These are phyloP conservation scores for Eubasilissa splendida DNA, from an alignment of 2,888 invertebrate species.

Conservation along the genomic window DNA sequence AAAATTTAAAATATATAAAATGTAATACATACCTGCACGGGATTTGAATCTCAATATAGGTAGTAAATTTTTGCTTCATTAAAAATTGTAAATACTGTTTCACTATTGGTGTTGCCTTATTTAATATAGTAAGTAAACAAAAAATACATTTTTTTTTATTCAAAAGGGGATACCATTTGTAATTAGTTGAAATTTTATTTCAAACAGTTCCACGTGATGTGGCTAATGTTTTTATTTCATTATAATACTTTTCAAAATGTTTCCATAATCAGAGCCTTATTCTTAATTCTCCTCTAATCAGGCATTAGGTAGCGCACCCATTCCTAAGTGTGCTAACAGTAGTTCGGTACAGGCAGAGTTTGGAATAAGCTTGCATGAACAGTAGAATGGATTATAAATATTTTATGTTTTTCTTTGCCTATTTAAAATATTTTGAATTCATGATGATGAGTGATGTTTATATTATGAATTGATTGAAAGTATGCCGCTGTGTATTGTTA, in stretches of 20 bases:
- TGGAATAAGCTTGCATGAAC: too few relatives aligned
- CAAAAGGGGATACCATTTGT: too few relatives aligned
- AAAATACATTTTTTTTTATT: not conserved
- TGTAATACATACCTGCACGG: slow-evolving; percentile 1
- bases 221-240: not conserved
- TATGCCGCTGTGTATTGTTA: too few relatives aligned
- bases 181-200: not conserved
- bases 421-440: too few relatives aligned
- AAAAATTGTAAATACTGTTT: slow-evolving; percentile 36
- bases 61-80: slow-evolving; percentile 25
- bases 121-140: slow-evolving; percentile 13
- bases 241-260: not conserved
- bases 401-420: too few relatives aligned
- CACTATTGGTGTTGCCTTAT: slow-evolving; percentile 33
- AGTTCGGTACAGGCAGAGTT: too few relatives aligned
- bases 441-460: too few relatives aligned
- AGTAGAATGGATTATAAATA: too few relatives aligned
- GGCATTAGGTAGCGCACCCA: too few relatives aligned
- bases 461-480: too few relatives aligned
- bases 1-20: slow-evolving; percentile 7
- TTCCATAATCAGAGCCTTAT: not conserved
- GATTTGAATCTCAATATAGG: slow-evolving; percentile 19
- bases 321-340: too few relatives aligned
- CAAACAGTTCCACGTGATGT: not conserved
- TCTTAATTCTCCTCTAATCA: too few relatives aligned